A percentile compares a stretch with the other conserved stretches of the same genome.
Conservation (phyloP, 2,888 invertebrate genomes). For the Galeruca laticollis region DNA sequence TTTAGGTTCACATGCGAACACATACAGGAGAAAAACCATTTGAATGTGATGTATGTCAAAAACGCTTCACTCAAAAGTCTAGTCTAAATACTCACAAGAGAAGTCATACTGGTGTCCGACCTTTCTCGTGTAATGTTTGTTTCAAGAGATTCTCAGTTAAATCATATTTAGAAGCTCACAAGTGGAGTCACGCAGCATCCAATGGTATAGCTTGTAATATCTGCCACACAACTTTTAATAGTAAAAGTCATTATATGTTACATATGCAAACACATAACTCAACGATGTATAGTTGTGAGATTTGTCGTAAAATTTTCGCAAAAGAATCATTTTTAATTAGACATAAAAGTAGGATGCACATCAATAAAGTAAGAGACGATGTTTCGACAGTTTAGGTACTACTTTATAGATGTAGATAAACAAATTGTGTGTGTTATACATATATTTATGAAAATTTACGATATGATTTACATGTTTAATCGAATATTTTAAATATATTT, state of each 20-base stretch:
- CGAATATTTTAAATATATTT: no score
- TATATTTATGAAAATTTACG: neutral
- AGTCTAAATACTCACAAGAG: constrained; percentile 85
- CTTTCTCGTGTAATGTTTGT: constrained; percentile 84
- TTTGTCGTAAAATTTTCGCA: constrained; percentile 81
- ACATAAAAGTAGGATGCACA: constrained; percentile 82
- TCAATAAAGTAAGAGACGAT: constrained; percentile 53
- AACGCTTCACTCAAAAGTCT: constrained; percentile 85
- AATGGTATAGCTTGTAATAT: constrained; percentile 77
- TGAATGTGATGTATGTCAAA: constrained; percentile 80
- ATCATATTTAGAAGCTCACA: constrained; percentile 84
- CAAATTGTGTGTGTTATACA: neutral
- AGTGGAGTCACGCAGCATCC: constrained; percentile 84
- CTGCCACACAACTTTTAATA: constrained; percentile 80
- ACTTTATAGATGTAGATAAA: neutral
- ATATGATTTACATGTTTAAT: neutral
- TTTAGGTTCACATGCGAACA: constrained; percentile 80
- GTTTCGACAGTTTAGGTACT: neutral
- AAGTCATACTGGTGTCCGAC: constrained; percentile 84
- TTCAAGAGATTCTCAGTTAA: constrained; percentile 85
- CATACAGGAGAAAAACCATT: constrained; percentile 83
- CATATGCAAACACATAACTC: constrained; percentile 82
- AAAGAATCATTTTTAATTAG: constrained; percentile 83
- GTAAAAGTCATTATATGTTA: constrained; percentile 80
- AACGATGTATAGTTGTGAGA: constrained; percentile 79